Percentiles rank a stretch among this genome's conserved stretches.
Evolutionary conservation across 2,797 vertebrate genomes (phyloP).

Genomic region (Anas bernieri): DNA sequence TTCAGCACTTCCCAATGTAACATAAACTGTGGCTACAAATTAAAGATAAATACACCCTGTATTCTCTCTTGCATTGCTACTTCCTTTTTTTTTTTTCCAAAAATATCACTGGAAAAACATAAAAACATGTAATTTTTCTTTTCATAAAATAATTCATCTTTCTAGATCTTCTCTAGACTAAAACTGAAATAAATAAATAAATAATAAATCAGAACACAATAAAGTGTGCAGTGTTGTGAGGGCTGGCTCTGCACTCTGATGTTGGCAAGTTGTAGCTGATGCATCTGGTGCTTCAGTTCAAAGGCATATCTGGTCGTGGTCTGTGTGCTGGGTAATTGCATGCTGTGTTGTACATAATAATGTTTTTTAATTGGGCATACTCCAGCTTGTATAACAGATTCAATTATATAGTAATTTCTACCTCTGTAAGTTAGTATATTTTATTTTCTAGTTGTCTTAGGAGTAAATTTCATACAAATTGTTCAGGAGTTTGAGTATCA

Average conservation of each 20-base stretch:
- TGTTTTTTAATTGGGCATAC: conserved; percentile 13
- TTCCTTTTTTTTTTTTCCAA: neutral
- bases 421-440: neutral
- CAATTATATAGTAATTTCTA: neutral
- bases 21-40: neutral
- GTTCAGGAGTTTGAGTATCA: neutral
- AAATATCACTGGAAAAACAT: neutral
- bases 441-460: conserved; percentile 8
- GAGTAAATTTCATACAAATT: neutral
- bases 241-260: neutral
- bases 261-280: neutral
- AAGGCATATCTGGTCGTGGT: conserved; percentile 1
- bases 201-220: neutral
- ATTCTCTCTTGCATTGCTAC: neutral
- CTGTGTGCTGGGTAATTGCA: conserved; percentile 6
- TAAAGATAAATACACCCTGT: neutral
- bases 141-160: neutral
- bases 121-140: neutral
- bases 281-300: conserved; percentile 23
- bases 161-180: neutral
- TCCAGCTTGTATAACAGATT: neutral
- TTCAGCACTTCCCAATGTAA: neutral
- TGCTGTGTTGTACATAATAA: conserved; percentile 9
- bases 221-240: neutral
- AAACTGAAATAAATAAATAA: neutral